Conservation (phyloP, 2,888 invertebrate genomes). For the Parelbella ahira region DNA sequence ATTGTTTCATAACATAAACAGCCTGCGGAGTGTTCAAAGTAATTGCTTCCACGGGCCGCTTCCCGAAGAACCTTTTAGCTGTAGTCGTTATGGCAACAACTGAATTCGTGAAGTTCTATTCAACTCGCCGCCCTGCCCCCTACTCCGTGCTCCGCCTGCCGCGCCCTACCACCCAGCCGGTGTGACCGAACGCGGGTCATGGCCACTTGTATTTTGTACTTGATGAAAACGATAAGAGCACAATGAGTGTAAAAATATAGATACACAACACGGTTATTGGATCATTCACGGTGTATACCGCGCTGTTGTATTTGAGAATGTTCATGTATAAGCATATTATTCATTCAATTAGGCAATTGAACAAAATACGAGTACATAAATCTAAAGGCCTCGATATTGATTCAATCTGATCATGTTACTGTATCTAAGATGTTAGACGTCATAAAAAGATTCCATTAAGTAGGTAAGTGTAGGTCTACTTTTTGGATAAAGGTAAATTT, state of each 20-base stretch:
- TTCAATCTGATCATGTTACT: no score
- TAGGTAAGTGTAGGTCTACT: no score
- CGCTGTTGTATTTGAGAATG: no score
- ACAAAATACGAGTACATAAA: no score
- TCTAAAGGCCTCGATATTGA: no score
- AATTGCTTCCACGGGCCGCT: no score
- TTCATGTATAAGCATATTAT: no score
- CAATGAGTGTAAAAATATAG: constrained; percentile 5
- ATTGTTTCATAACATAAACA: constrained; percentile 64
- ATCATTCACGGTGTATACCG: no score
- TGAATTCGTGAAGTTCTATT: constrained; percentile 28
- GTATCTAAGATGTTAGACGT: no score
- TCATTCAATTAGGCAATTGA: no score
- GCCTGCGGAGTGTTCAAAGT: constrained; percentile 32
- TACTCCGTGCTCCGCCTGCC: constrained; percentile 46
- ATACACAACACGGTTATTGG: constrained; percentile 2
- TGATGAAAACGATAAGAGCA: constrained; percentile 17
- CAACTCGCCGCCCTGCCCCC: constrained; percentile 32
- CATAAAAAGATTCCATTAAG: no score
- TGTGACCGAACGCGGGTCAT: constrained; percentile 71
- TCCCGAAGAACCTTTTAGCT: constrained; percentile 34
- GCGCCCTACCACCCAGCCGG: constrained; percentile 40
- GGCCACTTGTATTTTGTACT: constrained; percentile 59
- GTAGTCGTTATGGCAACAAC: constrained; percentile 18
- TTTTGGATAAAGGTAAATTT: no score